Evolutionary conservation across 2,113 vertebrate species (phyloP).

Genomic region (Siphamia tubifer): DNA sequence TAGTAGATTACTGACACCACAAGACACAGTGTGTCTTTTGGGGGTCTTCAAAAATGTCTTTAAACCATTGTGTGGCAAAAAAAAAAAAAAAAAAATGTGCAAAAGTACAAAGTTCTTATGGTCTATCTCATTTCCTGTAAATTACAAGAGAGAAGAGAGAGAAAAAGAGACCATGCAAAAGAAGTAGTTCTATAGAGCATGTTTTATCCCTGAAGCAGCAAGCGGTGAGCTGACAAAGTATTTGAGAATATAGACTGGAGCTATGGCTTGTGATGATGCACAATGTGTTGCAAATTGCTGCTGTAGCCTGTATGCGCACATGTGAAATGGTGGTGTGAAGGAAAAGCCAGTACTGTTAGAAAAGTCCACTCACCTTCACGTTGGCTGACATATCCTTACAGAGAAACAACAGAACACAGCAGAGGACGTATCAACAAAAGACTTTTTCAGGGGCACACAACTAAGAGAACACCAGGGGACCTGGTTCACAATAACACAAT

Average conservation of each 20-base stretch:
- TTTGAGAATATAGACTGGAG: conserved; percentile 15
- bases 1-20: background rate
- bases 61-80: background rate
- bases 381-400: conserved; percentile 76
- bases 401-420: conserved; percentile 73
- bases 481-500: conserved; percentile 18
- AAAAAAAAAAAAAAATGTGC: no score
- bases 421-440: conserved; percentile 61
- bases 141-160: background rate
- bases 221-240: conserved; percentile 36
- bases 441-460: conserved; percentile 34
- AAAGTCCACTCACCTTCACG: conserved; percentile 77
- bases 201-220: conserved; percentile 42
- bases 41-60: background rate
- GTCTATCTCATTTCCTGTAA: background rate
- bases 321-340: conserved; percentile 40
- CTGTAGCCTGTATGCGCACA: conserved; percentile 32
- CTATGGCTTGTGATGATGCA: conserved; percentile 44
- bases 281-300: conserved; percentile 44
- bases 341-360: conserved; percentile 43
- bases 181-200: background rate
- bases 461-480: conserved; percentile 20
- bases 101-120: background rate
- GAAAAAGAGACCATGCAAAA: conserved; percentile 28
- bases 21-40: background rate